Conservation (phyloP, 2,888 invertebrate species). For the Drosophila engyochracea region DNA sequence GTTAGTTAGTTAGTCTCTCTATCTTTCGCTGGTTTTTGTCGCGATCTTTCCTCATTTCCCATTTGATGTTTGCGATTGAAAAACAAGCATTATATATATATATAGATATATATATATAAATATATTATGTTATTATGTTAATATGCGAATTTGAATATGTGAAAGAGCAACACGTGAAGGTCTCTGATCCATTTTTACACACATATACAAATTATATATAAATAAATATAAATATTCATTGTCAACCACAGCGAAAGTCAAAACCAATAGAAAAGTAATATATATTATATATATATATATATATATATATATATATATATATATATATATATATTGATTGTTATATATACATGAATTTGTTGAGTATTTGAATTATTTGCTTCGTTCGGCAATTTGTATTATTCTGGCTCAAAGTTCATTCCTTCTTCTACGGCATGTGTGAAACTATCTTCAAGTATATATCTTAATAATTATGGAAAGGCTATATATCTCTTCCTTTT, state of each 20-base stretch:
- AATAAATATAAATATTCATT: conserved; percentile 31
- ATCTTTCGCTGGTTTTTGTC: conserved; percentile 5
- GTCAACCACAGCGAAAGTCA: conserved; percentile 29
- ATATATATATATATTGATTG: neutral
- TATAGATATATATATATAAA: conserved; percentile 30
- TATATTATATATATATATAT: neutral
- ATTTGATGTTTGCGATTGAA: conserved; percentile 39
- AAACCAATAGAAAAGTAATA: neutral
- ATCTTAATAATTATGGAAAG: neutral
- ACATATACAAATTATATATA: conserved; percentile 17
- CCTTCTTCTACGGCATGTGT: neutral
- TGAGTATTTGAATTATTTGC: neutral
- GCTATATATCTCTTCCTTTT: neutral
- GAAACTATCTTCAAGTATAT: neutral
- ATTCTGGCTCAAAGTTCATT: neutral
- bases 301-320: neutral
- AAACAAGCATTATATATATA: conserved; percentile 40
- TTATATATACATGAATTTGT: neutral
- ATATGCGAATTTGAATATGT: conserved; percentile 26
- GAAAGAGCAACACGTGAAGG: conserved; percentile 51
- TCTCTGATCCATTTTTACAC: conserved; percentile 23
- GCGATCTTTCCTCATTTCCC: conserved; percentile 20
- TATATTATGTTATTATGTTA: neutral
- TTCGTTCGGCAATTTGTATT: neutral
- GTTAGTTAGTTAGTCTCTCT: neutral